phyloP scores from a whole-genome alignment of 2,888 invertebrate species.

The Dasypolia templi region DNA sequence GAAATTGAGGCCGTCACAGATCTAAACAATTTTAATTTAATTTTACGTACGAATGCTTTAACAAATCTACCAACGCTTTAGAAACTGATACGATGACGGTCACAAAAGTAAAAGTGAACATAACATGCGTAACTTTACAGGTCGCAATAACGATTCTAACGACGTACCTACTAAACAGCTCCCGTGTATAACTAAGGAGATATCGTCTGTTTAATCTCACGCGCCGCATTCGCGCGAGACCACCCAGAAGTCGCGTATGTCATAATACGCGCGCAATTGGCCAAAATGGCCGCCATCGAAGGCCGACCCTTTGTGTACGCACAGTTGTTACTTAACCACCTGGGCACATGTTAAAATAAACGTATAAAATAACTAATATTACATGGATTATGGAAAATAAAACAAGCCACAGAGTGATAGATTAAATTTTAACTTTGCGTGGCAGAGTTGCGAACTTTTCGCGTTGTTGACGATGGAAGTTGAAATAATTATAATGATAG shows the following conservation, averaged over 20 bases:
- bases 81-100: not conserved
- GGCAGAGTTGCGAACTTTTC: conserved; percentile 48
- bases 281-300: too few relatives aligned
- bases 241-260: too few relatives aligned
- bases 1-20: not conserved
- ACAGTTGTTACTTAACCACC: not conserved
- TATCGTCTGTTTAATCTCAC: too few relatives aligned
- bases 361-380: conserved; percentile 52
- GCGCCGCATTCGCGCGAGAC: too few relatives aligned
- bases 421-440: conserved; percentile 62
- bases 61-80: not conserved
- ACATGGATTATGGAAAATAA: conserved; percentile 48
- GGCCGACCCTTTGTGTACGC: too few relatives aligned
- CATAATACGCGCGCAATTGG: too few relatives aligned
- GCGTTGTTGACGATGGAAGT: conserved; percentile 36
- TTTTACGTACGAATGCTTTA: not conserved
- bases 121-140: not conserved
- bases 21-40: not conserved
- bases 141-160: too few relatives aligned
- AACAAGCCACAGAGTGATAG: conserved; percentile 52
- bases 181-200: too few relatives aligned
- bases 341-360: conserved; percentile 25
- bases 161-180: too few relatives aligned
- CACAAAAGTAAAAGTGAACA: not conserved
- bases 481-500: conserved; percentile 43